Evolutionary conservation across 1,140 invertebrate species (phyloP).

Genomic region (Micrasema longulum): DNA sequence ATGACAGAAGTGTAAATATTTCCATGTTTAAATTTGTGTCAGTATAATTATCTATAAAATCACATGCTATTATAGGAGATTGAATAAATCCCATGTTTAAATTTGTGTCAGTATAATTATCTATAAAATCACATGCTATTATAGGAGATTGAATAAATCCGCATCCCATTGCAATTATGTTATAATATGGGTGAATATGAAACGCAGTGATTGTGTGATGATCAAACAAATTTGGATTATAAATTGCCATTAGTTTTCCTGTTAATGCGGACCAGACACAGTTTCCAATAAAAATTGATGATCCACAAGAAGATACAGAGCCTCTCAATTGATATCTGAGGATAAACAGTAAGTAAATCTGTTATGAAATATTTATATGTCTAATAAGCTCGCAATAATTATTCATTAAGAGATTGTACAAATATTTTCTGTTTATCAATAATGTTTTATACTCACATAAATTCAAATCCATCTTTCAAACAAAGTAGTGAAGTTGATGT

Average conservation of each 20-base stretch:
- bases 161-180: slow-evolving; percentile 43
- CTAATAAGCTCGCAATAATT: neutral
- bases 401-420: neutral
- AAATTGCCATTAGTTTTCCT: slow-evolving; percentile 44
- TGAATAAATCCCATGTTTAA: slow-evolving; percentile 27
- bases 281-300: slow-evolving; percentile 50
- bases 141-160: slow-evolving; percentile 35
- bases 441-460: slow-evolving; percentile 16
- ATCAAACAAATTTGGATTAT: slow-evolving; percentile 45
- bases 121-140: slow-evolving; percentile 39
- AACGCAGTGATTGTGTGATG: slow-evolving; percentile 48
- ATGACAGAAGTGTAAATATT: slow-evolving; percentile 12
- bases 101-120: slow-evolving; percentile 30
- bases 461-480: slow-evolving; percentile 46
- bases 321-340: slow-evolving; percentile 51
- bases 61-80: slow-evolving; percentile 40
- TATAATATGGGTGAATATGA: slow-evolving; percentile 48
- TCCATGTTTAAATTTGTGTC: slow-evolving; percentile 47
- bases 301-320: slow-evolving; percentile 44
- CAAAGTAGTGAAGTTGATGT: slow-evolving; percentile 39
- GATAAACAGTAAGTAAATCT: slow-evolving; percentile 13
- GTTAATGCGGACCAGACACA: slow-evolving; percentile 44
- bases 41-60: slow-evolving; percentile 24
- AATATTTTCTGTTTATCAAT: neutral
- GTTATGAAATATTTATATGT: neutral